Evolutionary conservation across 2,113 vertebrate species (phyloP).

Genomic region (Microtus oregoni): DNA sequence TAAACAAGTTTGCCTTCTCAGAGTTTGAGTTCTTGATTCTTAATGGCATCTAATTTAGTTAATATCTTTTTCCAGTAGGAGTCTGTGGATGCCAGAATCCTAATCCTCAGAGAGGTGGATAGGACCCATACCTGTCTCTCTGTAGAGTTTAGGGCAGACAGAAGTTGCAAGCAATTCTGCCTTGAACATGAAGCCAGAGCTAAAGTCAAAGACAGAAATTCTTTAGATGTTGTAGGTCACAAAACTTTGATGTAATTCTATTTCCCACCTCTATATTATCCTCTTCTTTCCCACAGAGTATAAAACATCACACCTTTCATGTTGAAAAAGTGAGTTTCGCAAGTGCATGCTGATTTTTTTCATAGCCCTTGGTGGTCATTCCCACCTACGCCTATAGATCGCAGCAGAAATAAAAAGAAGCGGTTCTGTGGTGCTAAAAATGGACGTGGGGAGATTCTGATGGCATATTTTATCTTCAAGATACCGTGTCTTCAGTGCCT

Average conservation of each 20-base stretch:
- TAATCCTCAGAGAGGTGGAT: not conserved
- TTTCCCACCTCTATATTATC: constrained; percentile 61
- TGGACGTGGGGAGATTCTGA: constrained; percentile 33
- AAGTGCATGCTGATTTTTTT: constrained; percentile 60
- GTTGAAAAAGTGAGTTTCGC: constrained; percentile 68
- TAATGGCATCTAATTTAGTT: constrained; percentile 6
- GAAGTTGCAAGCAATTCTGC: constrained; percentile 19
- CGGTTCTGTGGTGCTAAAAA: constrained; percentile 63
- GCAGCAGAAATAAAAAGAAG: constrained; percentile 47
- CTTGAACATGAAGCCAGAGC: constrained; percentile 44
- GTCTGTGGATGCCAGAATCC: not conserved
- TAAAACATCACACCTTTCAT: constrained; percentile 69
- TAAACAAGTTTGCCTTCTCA: not conserved
- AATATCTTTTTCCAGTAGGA: not conserved
- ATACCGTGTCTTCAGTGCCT: not conserved
- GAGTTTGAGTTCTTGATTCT: not conserved
- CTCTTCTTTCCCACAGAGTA: constrained; percentile 62
- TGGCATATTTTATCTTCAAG: not conserved
- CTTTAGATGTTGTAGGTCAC: constrained; percentile 73
- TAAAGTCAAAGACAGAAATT: constrained; percentile 64
- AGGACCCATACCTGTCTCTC: not conserved
- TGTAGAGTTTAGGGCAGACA: not conserved
- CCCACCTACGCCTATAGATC: constrained; percentile 29
- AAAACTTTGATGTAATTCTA: constrained; percentile 73
- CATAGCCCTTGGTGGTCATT: constrained; percentile 9